These are phyloP conservation scores for Saturnia japonica DNA, from an alignment of 2,888 invertebrate genomes.

Conservation along the genomic window DNA sequence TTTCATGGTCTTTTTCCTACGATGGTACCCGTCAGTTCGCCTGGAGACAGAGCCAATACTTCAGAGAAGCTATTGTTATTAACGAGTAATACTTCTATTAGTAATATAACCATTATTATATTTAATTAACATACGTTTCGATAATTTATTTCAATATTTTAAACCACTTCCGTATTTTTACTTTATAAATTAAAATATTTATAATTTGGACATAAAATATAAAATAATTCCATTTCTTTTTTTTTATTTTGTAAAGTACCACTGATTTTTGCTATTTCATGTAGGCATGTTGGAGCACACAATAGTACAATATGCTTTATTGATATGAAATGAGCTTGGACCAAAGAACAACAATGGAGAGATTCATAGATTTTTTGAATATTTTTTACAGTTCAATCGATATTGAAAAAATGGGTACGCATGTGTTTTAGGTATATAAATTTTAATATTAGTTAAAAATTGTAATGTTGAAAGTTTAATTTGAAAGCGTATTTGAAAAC, in stretches of 20 bases:
- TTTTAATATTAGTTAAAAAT: conserved; percentile 15
- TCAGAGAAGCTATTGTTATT: conserved; percentile 96
- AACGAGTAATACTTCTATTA: conserved; percentile 88
- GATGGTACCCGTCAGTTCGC: conserved; percentile 86
- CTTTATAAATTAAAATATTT: conserved; percentile 27
- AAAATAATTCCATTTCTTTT: conserved; percentile 2
- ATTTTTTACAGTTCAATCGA: conserved; percentile 68
- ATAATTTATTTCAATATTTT: conserved; percentile 18
- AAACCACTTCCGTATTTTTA: conserved; percentile 22
- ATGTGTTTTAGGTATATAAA: conserved; percentile 44
- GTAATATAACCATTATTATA: conserved; percentile 77
- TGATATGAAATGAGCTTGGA: conserved; percentile 28
- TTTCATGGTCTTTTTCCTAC: conserved; percentile 70
- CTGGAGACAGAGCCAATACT: conserved; percentile 98
- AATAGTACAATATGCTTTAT: conserved; percentile 55
- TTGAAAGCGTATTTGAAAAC: conserved; percentile 30
- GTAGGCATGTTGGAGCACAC: conserved; percentile 72
- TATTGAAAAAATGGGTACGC: conserved; percentile 73
- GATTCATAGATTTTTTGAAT: conserved; percentile 48
- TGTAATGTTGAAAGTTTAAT: conserved; percentile 16
- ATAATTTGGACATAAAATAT: conserved; percentile 15
- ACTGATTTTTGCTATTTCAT: conserved; percentile 56
- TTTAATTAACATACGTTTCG: conserved; percentile 54
- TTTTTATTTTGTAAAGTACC: conserved; percentile 35
- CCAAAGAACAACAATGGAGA: conserved; percentile 36